phyloP scores from a whole-genome alignment of 2,888 invertebrate genomes.

The Petrolisthes manimaculis region DNA sequence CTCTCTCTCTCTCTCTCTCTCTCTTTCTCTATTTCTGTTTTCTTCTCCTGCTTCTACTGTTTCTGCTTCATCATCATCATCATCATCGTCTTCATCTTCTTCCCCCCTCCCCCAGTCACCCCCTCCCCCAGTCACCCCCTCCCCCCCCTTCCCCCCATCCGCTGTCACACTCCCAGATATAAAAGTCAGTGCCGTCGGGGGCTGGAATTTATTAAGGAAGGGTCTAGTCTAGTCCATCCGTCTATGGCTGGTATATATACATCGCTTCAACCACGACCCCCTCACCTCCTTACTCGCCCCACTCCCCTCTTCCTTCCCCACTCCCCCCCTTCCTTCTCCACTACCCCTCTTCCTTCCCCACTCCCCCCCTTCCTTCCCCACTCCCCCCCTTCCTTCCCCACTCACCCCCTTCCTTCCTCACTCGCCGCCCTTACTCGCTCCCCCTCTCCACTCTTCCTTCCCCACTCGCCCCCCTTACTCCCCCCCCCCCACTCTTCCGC shows the following conservation, averaged over 20 bases:
- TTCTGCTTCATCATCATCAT: no score
- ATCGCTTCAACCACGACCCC: not conserved
- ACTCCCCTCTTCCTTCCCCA: not conserved
- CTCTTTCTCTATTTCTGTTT: no score
- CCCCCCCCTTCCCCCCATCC: not conserved
- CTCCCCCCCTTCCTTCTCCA: not conserved
- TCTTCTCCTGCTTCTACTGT: not conserved
- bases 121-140: not conserved
- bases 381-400: not conserved
- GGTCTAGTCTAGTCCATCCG: not conserved
- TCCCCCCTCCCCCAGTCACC: not conserved
- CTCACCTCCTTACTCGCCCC: not conserved
- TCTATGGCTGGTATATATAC: conserved; percentile 11
- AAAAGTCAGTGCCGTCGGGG: conserved; percentile 31
- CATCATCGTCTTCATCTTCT: not conserved
- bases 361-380: conserved; percentile 4
- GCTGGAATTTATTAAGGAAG: conserved; percentile 39
- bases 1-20: no score
- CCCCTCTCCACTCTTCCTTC: not conserved
- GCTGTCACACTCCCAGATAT: conserved; percentile 26
- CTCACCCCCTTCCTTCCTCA: not conserved
- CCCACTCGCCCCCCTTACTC: not conserved
- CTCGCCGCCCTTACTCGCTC: not conserved
- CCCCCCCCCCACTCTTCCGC: not conserved
- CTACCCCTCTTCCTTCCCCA: not conserved